Evolutionary conservation across 1,140 invertebrate genomes (phyloP), one percentile per base, ranked within the genome.

Genomic region (Drosophila jambulina): DNA sequence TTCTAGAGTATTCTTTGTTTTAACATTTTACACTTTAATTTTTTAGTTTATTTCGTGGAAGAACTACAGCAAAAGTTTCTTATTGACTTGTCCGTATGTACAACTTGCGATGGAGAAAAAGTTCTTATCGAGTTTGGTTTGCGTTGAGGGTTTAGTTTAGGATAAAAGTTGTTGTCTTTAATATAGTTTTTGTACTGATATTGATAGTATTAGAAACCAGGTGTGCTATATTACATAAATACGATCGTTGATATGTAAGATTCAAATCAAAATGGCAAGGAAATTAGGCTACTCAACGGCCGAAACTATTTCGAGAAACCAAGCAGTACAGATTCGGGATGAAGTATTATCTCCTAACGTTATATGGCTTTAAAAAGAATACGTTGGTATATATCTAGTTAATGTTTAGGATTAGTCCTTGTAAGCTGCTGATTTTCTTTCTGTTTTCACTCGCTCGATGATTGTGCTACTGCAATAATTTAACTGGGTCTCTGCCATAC

Each of bases 161-260:
- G 71, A 63, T 77, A 77, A 78, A 78, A 65, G 75, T 48, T 61
- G 42, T 62, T 62, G 36, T 49, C 10, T 32, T 57, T 70, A 59
- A 59, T 72, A 59, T 43, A 79, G 43, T 79, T 65, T 90, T 88
- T 88, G 85, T 88, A 88, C 85, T 88, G 70, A 88, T 90, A 88
- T 88, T 90, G 84, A 88, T 88, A 88, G 85, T 90, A 75, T 88
- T 72, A 79, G 84, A 88, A 88, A 88, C 84, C 84, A 88, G 84
- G 84, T 88, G 84, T 88, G 84, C 84, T 88, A 84, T 90, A 81
- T 88, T 88, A 84, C 85, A 84, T 80, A 88, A 88, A 67, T 76
- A 63, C 48, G 49, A 72, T 67, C 81, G 67, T 80, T 88, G 85
- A 88, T 88, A 88, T 88, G 85, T 88, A 81, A 67, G 60, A 88